phyloP scores from a whole-genome alignment of 2,797 vertebrate genomes.

The Lacerta agilis region DNA sequence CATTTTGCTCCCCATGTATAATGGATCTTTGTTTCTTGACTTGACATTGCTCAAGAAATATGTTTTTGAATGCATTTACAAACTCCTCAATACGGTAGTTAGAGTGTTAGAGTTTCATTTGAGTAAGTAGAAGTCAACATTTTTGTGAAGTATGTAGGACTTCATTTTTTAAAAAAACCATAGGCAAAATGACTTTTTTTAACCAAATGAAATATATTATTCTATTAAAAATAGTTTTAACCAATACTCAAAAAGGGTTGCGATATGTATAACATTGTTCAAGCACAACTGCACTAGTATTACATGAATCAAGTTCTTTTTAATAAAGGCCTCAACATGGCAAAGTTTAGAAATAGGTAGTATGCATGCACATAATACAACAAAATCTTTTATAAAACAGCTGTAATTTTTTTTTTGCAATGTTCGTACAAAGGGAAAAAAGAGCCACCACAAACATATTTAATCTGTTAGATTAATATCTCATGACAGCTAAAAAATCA shows the following conservation, averaged over 20 bases:
- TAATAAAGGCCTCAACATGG: conserved; percentile 86
- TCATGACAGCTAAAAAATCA: conserved; percentile 83
- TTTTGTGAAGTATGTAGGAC: conserved; percentile 82
- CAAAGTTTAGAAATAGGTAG: conserved; percentile 88
- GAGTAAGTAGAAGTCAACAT: conserved; percentile 81
- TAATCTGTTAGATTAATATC: conserved; percentile 83
- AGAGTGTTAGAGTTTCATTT: conserved; percentile 80
- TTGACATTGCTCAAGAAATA: conserved; percentile 20
- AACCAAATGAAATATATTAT: conserved; percentile 83
- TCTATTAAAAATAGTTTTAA: conserved; percentile 83
- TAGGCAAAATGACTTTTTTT: conserved; percentile 83
- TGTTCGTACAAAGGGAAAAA: conserved; percentile 84
- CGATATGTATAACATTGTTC: conserved; percentile 83
- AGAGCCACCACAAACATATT: conserved; percentile 85
- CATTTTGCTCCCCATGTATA: conserved; percentile 16
- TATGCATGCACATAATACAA: conserved; percentile 87
- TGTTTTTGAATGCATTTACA: conserved; percentile 60
- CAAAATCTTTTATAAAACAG: conserved; percentile 85
- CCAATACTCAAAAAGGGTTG: conserved; percentile 82
- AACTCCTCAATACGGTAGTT: conserved; percentile 75
- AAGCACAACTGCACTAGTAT: conserved; percentile 85
- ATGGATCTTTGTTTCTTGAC: conserved; percentile 7
- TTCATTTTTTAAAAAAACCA: conserved; percentile 81
- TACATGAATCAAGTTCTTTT: conserved; percentile 83
- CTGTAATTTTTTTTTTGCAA: conserved; percentile 74